Base-by-base conservation (phyloP, 1,140 invertebrate genomes). In the Tetragonula clypearis region DNA sequence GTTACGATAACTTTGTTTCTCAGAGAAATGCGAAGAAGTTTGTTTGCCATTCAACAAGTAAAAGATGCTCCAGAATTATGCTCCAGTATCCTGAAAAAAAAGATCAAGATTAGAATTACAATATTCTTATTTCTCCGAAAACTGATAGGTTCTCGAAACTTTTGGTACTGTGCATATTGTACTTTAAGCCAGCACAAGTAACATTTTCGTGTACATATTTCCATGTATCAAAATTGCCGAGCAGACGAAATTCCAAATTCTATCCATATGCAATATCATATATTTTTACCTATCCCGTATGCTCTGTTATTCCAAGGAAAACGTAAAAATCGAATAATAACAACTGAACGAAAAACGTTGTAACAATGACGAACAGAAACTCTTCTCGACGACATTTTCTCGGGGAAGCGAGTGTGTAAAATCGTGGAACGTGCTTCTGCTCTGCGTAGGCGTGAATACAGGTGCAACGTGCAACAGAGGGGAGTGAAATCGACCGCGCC, bases 401-500 rank as follows among this genome's bases (percentile, higher is more conserved):
- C 19, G 14, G 9, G 5, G 14, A n/a, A n/a, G 21, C 21, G 15
- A 30, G 11, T 26, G 19, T 49, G 35, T 17, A n/a, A n/a, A n/a
- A n/a, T 53, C 26, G 55, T 9, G 74, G 21, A 53, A 66, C 56
- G n/a, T n/a, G 41, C 6, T 9, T 17, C 14, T 49, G 41, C 12
- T 23, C 41, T n/a, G 30, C 69, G 84, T 86, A 84, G 79, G 87
- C 79, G 87, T 87, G 88, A 30, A 85, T 84, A 60, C 85, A 79
- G 85, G 85, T 82, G 85, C 84, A 74, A 62, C 41, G 56, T 58
- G 60, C 66, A 35, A 62, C n/a, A 78, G 56, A 58, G 74, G 60
- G 79, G 72, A 62, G 65, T 6, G 8, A 83, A 79, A 82, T 85
- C 71, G 86, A 58, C 56, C 26, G 0, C 55, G 53, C 75, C 68